Conservation (phyloP, 2,113 vertebrate species). For the Heterochromis multidens region DNA sequence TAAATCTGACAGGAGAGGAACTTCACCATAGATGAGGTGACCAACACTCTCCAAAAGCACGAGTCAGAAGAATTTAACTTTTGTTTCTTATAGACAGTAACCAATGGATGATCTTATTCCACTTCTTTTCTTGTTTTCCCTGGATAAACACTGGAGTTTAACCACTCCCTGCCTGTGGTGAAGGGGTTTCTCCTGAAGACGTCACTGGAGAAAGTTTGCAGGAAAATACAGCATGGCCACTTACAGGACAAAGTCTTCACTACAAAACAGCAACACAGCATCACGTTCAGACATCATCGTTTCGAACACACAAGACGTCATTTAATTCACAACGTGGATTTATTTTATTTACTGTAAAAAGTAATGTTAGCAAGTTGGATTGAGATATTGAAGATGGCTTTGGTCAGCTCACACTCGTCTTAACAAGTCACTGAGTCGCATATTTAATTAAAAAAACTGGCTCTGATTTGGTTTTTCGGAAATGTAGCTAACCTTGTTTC, state of each 20-base stretch:
- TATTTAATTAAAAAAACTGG: background rate
- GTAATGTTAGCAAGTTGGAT: background rate
- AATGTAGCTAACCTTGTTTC: background rate
- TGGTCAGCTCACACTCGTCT: background rate
- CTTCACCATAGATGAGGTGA: background rate
- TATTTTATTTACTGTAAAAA: background rate
- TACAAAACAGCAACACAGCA: background rate
- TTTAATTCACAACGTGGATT: rapidly evolving
- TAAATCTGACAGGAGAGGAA: too few species aligned
- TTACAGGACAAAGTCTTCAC: background rate
- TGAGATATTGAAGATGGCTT: background rate
- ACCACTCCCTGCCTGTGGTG: background rate
- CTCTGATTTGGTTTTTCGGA: rapidly evolving
- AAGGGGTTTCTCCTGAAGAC: background rate
- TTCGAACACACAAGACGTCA: background rate
- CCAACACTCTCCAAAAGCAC: background rate
- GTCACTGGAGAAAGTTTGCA: background rate
- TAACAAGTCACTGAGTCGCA: background rate
- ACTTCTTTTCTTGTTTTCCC: rapidly evolving
- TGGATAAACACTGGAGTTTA: background rate
- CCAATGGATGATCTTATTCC: rapidly evolving
- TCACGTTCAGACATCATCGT: background rate
- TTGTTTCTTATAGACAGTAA: background rate
- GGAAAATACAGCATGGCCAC: background rate
- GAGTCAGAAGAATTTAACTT: background rate